Conservation (phyloP, 2,888 invertebrate species). For the Hydrotaea cyrtoneurina region DNA sequence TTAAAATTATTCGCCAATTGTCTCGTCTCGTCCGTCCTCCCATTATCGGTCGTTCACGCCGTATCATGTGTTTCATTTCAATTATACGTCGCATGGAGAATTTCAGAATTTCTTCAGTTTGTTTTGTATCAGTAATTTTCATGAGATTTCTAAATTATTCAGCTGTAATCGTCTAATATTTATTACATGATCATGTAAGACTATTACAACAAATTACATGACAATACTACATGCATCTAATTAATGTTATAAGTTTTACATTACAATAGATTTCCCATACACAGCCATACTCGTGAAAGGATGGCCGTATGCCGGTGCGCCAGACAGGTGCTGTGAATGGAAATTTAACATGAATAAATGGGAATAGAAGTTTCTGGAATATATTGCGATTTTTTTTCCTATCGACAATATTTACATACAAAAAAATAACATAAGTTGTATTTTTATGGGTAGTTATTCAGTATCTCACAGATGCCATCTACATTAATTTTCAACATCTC, state of each 20-base stretch:
- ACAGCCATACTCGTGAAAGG: background rate
- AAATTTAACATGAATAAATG: background rate
- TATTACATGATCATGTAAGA: background rate
- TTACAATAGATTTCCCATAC: background rate
- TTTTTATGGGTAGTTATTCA: no score
- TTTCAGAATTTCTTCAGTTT: background rate
- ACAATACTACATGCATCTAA: background rate
- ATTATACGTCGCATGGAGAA: background rate
- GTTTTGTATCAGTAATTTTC: background rate
- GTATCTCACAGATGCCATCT: no score
- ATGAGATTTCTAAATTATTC: background rate
- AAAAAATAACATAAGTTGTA: no score
- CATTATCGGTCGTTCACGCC: no score
- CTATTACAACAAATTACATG: background rate
- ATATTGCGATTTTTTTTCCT: background rate
- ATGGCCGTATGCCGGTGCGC: no score
- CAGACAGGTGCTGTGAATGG: background rate
- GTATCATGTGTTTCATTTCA: background rate
- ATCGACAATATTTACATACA: no score
- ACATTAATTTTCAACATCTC: no score
- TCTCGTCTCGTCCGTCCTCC: background rate
- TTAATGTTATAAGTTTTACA: conserved; percentile 6
- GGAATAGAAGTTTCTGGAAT: background rate
- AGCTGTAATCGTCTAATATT: background rate
- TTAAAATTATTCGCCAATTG: background rate